Conservation (phyloP, 2,888 invertebrate species). For the Hypena proboscidalis region DNA sequence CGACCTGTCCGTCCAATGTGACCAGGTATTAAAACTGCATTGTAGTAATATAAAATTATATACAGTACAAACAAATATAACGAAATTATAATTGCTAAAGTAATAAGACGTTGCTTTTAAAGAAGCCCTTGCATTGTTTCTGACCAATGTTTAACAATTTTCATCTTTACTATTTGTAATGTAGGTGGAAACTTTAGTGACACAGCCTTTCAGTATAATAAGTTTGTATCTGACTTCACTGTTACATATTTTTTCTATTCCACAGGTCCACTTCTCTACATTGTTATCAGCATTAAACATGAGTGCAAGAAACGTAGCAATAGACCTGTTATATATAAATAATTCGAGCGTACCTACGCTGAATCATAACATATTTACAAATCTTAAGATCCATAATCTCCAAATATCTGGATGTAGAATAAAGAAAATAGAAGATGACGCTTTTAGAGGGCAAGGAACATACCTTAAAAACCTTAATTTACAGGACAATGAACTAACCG, state of each 20-base stretch:
- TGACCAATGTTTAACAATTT: no score
- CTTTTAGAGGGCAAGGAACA: conserved; percentile 93
- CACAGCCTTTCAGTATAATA: no score
- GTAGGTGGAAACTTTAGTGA: no score
- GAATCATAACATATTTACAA: conserved; percentile 88
- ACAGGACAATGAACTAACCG: conserved; percentile 92
- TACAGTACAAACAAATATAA: no score
- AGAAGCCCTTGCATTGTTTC: no score
- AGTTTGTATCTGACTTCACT: no score
- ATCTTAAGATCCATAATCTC: conserved; percentile 91
- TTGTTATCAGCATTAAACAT: conserved; percentile 90
- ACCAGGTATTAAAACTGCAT: conserved; percentile 83
- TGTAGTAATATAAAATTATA: not conserved
- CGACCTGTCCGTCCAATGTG: conserved; percentile 95
- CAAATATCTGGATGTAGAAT: conserved; percentile 94
- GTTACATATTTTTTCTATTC: no score
- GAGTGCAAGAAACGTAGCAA: conserved; percentile 87
- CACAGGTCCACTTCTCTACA: conserved; percentile 90
- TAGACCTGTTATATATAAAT: conserved; percentile 95
- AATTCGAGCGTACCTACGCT: conserved; percentile 92
- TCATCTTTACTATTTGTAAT: no score
- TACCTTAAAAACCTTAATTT: conserved; percentile 93
- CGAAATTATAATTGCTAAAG: no score
- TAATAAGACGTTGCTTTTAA: no score
- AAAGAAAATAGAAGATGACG: conserved; percentile 87